phyloP scores from a whole-genome alignment of 1,140 invertebrate genomes.

The Pseudomyrmex dendroicus region DNA sequence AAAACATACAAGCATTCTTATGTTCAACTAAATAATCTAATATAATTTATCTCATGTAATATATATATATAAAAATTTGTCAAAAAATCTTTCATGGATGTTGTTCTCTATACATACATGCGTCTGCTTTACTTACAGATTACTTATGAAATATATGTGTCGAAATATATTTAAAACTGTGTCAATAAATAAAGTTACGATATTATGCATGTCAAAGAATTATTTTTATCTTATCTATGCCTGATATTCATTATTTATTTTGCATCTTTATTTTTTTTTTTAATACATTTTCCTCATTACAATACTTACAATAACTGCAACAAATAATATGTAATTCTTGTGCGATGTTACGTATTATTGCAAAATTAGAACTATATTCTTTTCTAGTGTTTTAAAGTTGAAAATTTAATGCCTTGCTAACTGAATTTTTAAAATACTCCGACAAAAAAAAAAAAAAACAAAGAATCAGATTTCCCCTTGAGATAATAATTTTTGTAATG shows the following conservation, averaged over 20 bases:
- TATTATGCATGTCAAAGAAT: not conserved
- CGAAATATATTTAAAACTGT: conserved; percentile 1
- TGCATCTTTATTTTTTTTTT: not conserved
- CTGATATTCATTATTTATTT: not conserved
- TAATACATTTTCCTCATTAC: too few relatives aligned
- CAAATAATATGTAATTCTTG: not conserved
- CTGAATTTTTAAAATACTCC: too few relatives aligned
- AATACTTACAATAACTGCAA: not conserved
- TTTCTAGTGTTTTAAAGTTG: not conserved
- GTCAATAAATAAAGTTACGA: not conserved
- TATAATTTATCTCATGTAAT: not conserved
- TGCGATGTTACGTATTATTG: not conserved
- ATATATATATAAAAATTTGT: not conserved
- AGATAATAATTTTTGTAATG: too few relatives aligned
- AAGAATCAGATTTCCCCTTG: too few relatives aligned
- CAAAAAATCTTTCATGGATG: conserved; percentile 10
- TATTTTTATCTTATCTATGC: not conserved
- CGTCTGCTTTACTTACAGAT: not conserved
- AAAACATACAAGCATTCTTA: not conserved
- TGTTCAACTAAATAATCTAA: not conserved
- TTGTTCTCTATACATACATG: not conserved
- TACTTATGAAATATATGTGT: conserved; percentile 17
- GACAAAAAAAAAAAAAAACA: too few relatives aligned
- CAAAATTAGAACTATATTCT: conserved; percentile 11
- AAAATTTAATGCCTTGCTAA: not conserved